Percentiles rank a stretch among this genome's conserved stretches.
Evolutionary conservation across 64 coral and sea anemone species (phyloP).

Genomic region (Pocillopora verrucosa): DNA sequence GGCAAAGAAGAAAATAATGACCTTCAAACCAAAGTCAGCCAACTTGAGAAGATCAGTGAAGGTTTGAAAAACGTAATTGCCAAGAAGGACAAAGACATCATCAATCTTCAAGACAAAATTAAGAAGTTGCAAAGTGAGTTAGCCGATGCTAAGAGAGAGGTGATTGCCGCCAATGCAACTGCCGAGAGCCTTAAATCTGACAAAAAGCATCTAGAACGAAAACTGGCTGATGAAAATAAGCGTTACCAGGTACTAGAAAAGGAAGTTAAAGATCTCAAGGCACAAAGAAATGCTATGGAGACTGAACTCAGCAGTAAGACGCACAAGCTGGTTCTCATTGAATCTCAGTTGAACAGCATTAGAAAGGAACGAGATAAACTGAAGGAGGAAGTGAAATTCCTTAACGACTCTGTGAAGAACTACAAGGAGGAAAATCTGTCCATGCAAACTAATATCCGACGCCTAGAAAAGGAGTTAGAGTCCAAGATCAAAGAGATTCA

Average conservation of each 20-base stretch:
- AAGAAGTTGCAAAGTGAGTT: slow-evolving; percentile 83
- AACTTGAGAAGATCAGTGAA: slow-evolving; percentile 73
- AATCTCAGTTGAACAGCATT: slow-evolving; percentile 67
- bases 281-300: slow-evolving; percentile 82
- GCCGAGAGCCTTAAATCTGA: slow-evolving; percentile 66
- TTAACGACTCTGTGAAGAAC: slow-evolving; percentile 62
- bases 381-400: slow-evolving; percentile 61
- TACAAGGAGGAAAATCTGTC: slow-evolving; percentile 77
- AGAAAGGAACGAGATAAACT: slow-evolving; percentile 78
- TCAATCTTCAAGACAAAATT: slow-evolving; percentile 76
- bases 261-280: slow-evolving; percentile 84
- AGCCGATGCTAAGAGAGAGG: slow-evolving; percentile 62
- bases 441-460: slow-evolving; percentile 51
- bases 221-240: slow-evolving; percentile 53
- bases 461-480: slow-evolving; percentile 60
- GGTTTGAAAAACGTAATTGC: slow-evolving; percentile 66
- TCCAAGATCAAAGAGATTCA: slow-evolving; percentile 57
- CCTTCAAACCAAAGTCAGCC: slow-evolving; percentile 59
- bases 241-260: slow-evolving; percentile 54
- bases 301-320: slow-evolving; percentile 84
- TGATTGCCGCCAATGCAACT: slow-evolving; percentile 66
- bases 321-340: slow-evolving; percentile 75
- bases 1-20: slow-evolving; percentile 72
- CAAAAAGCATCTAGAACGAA: slow-evolving; percentile 78
- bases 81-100: slow-evolving; percentile 88